Evolutionary conservation across 1,140 invertebrate species (phyloP), one percentile per base, ranked within the genome.

Genomic region (Lerema accius): DNA sequence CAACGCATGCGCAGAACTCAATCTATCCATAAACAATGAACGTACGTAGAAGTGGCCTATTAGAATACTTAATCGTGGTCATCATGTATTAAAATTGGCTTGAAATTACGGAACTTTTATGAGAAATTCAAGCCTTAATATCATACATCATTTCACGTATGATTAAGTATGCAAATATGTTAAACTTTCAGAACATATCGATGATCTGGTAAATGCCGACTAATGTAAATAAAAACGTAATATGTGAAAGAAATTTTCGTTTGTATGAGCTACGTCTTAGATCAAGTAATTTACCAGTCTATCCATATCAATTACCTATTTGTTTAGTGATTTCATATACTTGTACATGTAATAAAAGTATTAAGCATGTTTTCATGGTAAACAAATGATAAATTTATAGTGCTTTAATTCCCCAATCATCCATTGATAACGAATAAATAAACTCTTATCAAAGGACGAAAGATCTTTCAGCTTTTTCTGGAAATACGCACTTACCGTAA

Each of bases 21-120:
- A 67, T 62, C 59, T 80, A 78, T 85, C 65, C 71, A 87, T 86
- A 85, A 83, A 83, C 77, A 87, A 86, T 85, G 80, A 77, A 67
- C 71, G 68, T 71, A 77, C 73, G 74, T 71, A 72, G 66, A 71
- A 73, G 65, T 64, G 40, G 46, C 42, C 55, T 65, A 71, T 58
- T 40, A 13, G 42, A 56, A 56, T 56, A 45, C 42, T 56, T 56
- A 45, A 56, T 56, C 13, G 10, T 11, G 13, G 9, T 45, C 17
- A 28, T 56, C 28, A 32, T 56, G 40, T 32, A 56, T 56, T 45
- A 56, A 56, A 56, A 56, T 56, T 42, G 28, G 14, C 28, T 45
- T 6, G 43, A 37, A 63, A 23, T 46, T 35, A 3, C 32, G 10
- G 7, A 10, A 19, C 19, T 15, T 45, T 23, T 19, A 6, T 3